phyloP scores from a whole-genome alignment of 2,888 invertebrate species.

The Nebria brevicollis region DNA sequence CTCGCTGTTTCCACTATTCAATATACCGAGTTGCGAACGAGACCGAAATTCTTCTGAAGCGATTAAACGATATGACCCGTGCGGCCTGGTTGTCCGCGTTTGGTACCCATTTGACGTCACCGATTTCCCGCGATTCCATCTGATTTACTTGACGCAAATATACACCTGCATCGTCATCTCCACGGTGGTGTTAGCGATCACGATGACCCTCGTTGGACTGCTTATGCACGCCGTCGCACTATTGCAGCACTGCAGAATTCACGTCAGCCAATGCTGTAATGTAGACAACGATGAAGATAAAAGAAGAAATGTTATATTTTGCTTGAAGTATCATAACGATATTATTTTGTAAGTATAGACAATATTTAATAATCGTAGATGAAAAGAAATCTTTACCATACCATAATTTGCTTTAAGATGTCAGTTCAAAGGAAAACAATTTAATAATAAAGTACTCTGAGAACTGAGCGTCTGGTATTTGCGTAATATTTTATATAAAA shows the following conservation, averaged over 20 bases:
- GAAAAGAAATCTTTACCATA: too few species aligned
- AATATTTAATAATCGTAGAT: too few species aligned
- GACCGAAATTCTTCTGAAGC: constrained; percentile 8
- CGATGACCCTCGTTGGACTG: constrained; percentile 34
- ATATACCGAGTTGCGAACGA: constrained; percentile 6
- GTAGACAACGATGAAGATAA: constrained; percentile 14
- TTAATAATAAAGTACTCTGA: neutral
- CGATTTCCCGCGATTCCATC: constrained; percentile 24
- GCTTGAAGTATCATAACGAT: constrained; percentile 28
- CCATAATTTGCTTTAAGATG: neutral
- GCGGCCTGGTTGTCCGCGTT: constrained; percentile 33
- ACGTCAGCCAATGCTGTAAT: constrained; percentile 19
- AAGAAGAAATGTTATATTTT: constrained; percentile 26
- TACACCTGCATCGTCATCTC: constrained; percentile 31
- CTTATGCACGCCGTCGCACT: constrained; percentile 35
- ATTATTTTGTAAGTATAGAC: constrained; percentile 32
- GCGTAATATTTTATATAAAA: neutral
- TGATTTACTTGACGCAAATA: constrained; percentile 16
- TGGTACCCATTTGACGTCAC: constrained; percentile 39
- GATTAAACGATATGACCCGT: constrained; percentile 24
- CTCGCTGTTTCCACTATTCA: constrained; percentile 25
- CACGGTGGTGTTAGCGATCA: constrained; percentile 31
- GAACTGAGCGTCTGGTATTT: neutral
- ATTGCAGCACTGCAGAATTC: constrained; percentile 16
- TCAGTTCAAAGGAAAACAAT: neutral